A percentile compares a stretch with the other conserved stretches of the same genome.
Evolutionary conservation across 2,113 vertebrate species (phyloP).

Genomic region (Microtus richardsoni): DNA sequence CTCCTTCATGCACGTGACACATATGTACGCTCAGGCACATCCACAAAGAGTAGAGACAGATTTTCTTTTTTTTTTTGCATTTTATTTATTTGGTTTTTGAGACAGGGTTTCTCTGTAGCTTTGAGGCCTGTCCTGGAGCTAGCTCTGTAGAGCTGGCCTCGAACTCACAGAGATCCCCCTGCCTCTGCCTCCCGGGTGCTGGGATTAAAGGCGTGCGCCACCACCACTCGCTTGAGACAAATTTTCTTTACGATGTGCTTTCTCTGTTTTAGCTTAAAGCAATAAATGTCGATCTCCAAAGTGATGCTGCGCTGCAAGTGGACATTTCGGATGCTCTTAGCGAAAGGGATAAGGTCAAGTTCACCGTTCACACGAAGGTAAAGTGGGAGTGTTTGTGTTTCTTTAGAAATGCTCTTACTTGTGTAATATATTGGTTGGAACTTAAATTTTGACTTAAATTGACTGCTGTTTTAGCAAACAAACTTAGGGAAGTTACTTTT

Average conservation of each 20-base stretch:
- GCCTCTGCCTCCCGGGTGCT: too few species aligned
- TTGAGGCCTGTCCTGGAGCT: too few species aligned
- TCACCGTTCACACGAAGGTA: slow-evolving; percentile 99
- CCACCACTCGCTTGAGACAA: too few species aligned
- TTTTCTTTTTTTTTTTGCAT: too few species aligned
- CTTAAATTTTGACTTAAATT: slow-evolving; percentile 59
- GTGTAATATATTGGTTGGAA: not conserved
- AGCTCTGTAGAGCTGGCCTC: too few species aligned
- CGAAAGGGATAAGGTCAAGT: slow-evolving; percentile 99
- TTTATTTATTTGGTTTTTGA: too few species aligned
- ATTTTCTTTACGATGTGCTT: not conserved
- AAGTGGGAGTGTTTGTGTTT: slow-evolving; percentile 36
- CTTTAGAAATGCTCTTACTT: not conserved
- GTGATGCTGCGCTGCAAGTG: slow-evolving; percentile 97
- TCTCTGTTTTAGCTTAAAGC: slow-evolving; percentile 92
- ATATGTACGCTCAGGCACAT: not conserved
- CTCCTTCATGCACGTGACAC: not conserved
- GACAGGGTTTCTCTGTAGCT: too few species aligned
- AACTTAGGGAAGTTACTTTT: not conserved
- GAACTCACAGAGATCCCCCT: too few species aligned
- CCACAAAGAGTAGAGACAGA: not conserved
- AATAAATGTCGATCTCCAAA: slow-evolving; percentile 97
- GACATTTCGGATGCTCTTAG: slow-evolving; percentile 99
- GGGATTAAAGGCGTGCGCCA: too few species aligned
- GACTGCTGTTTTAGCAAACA: slow-evolving; percentile 25